Base-by-base conservation (phyloP, 2,797 vertebrate genomes). In the Merluccius polli region DNA sequence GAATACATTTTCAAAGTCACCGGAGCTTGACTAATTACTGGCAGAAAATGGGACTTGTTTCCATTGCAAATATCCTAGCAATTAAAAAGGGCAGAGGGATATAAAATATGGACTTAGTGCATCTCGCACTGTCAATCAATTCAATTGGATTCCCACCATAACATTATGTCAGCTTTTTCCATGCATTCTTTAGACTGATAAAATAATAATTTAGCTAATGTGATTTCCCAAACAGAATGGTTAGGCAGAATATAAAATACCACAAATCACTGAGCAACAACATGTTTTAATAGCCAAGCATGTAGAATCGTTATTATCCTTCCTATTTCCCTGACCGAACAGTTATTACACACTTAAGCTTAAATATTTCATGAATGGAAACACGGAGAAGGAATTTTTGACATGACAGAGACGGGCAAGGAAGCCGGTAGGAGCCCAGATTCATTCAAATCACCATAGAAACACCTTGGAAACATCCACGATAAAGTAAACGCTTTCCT, bases 141-240 rank as follows among this genome's bases (percentile, higher is more conserved):
- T 82, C 31, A 91, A 92, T 89, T 90, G 90, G 88, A 94, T 92
- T 93, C 87, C 82, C 65, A 84, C 84, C 85, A 88, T 85, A 85
- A 86, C 82, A 88, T 89, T 80, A 83, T 86, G 90, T 91, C 89
- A 92, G 91, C 89, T 88, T 81, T 92, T 92, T 88, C 85, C 85
- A 72, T 9, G 83, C 85, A 88, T 89, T 89, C 78, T 86, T 90
- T 90, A 89, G 83, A 90, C 85, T 88, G 89, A 93, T 91, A 92
- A 92, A 91, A 89, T 83, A 78, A 79, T 85, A 90, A 92, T 92
- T 88, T 90, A 81, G 85, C 88, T 86, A 93, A 91, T 89, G 88
- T 81, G 84, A 79, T 76, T 79, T 82, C 81, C 79, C 84, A 78
- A 73, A 73, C 74, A 35, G 80, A 84, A 86, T 38, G 75, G 79